Evolutionary conservation across 23 tunicate species (phyloP).

Genomic region (Ciona savignyi): DNA sequence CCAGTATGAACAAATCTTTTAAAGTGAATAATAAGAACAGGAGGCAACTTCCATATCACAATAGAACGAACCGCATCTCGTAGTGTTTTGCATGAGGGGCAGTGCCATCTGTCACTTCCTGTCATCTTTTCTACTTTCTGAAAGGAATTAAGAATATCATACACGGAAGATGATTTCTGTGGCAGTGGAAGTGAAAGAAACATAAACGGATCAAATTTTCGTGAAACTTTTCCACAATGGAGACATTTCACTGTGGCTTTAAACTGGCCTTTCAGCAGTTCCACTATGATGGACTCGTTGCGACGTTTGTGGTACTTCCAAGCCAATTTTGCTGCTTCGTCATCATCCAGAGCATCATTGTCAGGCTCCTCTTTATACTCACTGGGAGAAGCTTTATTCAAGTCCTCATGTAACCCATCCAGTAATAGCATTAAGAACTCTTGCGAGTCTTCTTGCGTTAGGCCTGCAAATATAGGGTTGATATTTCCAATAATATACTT

Average conservation of each 20-base stretch:
- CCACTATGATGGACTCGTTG: slow-evolving; percentile 70
- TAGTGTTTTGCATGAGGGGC: slow-evolving; percentile 75
- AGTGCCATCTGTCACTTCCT: slow-evolving; percentile 78
- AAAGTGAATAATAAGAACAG: slow-evolving; percentile 88
- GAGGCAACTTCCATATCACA: slow-evolving; percentile 86
- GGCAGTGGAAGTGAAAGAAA: slow-evolving; percentile 75
- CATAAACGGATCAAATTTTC: slow-evolving; percentile 76
- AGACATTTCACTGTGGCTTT: slow-evolving; percentile 63
- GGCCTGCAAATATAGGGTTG: slow-evolving; percentile 43
- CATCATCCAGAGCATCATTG: slow-evolving; percentile 46
- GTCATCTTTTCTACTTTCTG: slow-evolving; percentile 54
- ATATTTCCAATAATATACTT: slow-evolving; percentile 35
- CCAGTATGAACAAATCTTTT: slow-evolving; percentile 77
- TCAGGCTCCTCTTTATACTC: slow-evolving; percentile 58
- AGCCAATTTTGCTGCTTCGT: slow-evolving; percentile 50
- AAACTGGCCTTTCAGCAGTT: slow-evolving; percentile 78
- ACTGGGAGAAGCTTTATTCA: slow-evolving; percentile 29
- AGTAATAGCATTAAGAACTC: slow-evolving; percentile 63
- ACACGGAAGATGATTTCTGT: slow-evolving; percentile 13
- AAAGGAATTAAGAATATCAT: slow-evolving; percentile 48
- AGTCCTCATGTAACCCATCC: slow-evolving; percentile 84
- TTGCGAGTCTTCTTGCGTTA: slow-evolving; percentile 79
- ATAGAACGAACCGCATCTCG: slow-evolving; percentile 79
- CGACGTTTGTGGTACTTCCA: slow-evolving; percentile 61
- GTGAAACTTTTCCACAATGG: slow-evolving; percentile 49